Evolutionary conservation across 2,888 invertebrate genomes (phyloP), one percentile per base, ranked within the genome.

Genomic region (Hofmannophila pseudospretella): DNA sequence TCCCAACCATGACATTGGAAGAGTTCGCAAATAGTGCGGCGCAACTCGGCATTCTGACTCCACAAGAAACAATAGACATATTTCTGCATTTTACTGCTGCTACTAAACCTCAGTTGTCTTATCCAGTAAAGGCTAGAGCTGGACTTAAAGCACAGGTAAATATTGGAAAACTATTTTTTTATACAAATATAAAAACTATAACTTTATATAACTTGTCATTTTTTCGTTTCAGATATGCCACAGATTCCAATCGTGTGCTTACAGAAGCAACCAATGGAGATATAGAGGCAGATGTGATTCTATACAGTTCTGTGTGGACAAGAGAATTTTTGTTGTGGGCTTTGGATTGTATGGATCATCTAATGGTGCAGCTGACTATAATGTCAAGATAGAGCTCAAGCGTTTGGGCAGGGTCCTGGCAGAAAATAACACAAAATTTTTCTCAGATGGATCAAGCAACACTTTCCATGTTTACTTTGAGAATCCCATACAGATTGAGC

Each of bases 331-430:
- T 70, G 94, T 98, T 34, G 96, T 97, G 34, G 98, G 98, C 28
- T 96, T 97, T 75, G 98, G 98, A 11, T 84, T 98, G 3, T 98
- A 98, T 68, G 98, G 98, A 38, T 98, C 97, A 3, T 97, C 97
- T 29, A 97, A 96, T 62, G 97, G 97, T 41, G 96, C 97, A 30
- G 96, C 97, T 9, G 97, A 97, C 68, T 98, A 98, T 68, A 94
- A 93, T 67, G 97, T 97, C 1, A 96, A 95, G 74, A 97, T 98
- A 58, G 97, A 98, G 81, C 88, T 98, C 34, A 98, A 98, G 78
- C 90, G 96, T 39, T 88, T 95, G 39, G 97, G 97, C 2, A 90
- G 94, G 48, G 92, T 96, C 5, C 82, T 98, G 28, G 97, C 97
- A 7, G 96, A 96, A 65, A 96, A 96, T 72, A 93, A 94, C 59